These are phyloP conservation scores for Riparia riparia DNA, from an alignment of 2,113 vertebrate genomes.

Conservation along the genomic window DNA sequence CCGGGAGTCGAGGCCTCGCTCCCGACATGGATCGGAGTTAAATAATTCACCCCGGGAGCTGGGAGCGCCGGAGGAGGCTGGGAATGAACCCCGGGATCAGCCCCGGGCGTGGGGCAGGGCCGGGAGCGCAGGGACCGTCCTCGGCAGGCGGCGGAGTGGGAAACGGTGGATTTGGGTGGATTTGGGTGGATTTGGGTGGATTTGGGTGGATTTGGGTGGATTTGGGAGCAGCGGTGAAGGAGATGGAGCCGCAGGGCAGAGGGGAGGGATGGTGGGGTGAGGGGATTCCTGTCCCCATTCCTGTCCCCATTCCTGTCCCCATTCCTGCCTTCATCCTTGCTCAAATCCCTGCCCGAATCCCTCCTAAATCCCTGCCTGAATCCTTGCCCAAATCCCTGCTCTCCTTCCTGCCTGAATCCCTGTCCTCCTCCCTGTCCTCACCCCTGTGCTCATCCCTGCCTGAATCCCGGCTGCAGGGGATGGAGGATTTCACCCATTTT, in stretches of 20 bases:
- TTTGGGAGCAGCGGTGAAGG: too few relatives aligned
- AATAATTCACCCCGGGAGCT: neutral
- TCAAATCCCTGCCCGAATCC: neutral
- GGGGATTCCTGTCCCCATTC: too few relatives aligned
- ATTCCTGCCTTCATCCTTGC: fast-evolving
- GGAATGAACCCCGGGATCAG: neutral
- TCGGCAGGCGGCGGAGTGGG: neutral
- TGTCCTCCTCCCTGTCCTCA: too few relatives aligned
- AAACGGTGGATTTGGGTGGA: neutral
- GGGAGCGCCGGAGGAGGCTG: neutral
- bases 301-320: neutral
- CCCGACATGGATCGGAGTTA: too few relatives aligned
- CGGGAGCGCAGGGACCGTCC: neutral
- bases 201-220: neutral
- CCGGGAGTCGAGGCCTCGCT: too few relatives aligned
- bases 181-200: too few relatives aligned
- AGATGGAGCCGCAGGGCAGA: too few relatives aligned
- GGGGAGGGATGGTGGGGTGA: too few relatives aligned
- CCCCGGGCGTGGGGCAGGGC: too few relatives aligned
- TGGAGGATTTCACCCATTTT: neutral
- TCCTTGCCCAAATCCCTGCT: too few relatives aligned
- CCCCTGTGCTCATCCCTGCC: neutral
- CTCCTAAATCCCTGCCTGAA: neutral
- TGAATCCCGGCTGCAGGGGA: neutral
- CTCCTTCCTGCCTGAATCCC: neutral